Conservation (phyloP, 2,113 vertebrate genomes). For the Dipodomys ordii region DNA sequence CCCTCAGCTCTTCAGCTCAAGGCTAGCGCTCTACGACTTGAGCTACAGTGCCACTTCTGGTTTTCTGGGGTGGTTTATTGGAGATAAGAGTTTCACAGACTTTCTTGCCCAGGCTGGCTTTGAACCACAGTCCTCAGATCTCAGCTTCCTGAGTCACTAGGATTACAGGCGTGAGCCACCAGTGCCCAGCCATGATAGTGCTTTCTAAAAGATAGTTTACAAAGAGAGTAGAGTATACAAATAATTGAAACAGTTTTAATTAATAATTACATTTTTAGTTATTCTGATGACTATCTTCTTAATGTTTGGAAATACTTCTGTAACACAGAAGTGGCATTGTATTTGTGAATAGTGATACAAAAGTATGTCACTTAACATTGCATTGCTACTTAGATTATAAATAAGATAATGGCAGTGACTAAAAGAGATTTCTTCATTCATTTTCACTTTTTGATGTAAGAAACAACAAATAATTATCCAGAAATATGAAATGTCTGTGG, state of each 20-base stretch:
- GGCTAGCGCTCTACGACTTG: too few species aligned
- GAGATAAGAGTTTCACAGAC: too few species aligned
- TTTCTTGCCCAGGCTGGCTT: too few species aligned
- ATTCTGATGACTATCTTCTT: constrained; percentile 20
- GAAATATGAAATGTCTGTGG: background rate
- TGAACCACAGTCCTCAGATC: too few species aligned
- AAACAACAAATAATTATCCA: background rate
- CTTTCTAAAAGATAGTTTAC: constrained; percentile 4
- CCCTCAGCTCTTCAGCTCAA: too few species aligned
- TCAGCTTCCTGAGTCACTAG: too few species aligned
- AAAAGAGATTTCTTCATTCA: background rate
- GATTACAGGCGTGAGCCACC: too few species aligned
- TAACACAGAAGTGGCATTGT: background rate
- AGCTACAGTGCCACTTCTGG: too few species aligned
- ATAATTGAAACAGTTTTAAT: background rate
- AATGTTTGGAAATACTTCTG: constrained; percentile 45
- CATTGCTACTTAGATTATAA: background rate
- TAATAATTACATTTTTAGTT: background rate
- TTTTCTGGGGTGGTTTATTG: too few species aligned
- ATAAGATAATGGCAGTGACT: background rate
- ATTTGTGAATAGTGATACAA: background rate
- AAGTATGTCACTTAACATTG: constrained; percentile 9
- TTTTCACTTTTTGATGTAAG: background rate
- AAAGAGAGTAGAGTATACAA: background rate
- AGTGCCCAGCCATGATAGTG: background rate